Evolutionary conservation across 2,113 vertebrate species (phyloP).

Genomic region (Petrocephalus zakoni): DNA sequence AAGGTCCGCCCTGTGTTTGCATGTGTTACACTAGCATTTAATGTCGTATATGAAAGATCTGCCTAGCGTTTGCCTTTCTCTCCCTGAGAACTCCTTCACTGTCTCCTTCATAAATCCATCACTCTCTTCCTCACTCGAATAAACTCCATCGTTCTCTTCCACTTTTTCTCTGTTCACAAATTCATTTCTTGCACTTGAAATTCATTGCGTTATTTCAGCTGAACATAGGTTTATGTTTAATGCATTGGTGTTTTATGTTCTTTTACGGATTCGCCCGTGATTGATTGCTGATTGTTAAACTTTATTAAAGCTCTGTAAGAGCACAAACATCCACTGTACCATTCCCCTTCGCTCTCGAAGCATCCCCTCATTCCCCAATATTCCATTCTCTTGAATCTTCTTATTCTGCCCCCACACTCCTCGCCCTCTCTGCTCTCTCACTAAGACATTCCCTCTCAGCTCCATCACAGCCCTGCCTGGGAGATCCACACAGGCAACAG

Average conservation of each 20-base stretch:
- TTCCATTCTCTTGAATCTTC: constrained; percentile 9
- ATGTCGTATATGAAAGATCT: too few species aligned
- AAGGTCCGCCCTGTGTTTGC: too few species aligned
- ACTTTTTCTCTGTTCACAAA: not conserved
- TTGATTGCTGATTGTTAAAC: not conserved
- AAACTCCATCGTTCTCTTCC: not conserved
- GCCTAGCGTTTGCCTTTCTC: not conserved
- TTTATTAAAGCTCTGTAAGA: not conserved
- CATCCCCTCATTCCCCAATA: constrained; percentile 28
- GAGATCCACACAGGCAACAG: not conserved
- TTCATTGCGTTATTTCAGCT: constrained; percentile 21
- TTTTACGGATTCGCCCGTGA: not conserved
- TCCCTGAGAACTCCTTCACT: not conserved
- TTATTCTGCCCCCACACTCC: constrained; percentile 18
- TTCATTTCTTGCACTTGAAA: not conserved
- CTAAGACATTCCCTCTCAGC: not conserved
- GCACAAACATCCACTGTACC: not conserved
- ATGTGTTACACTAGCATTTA: too few species aligned
- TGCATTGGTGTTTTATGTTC: constrained; percentile 8
- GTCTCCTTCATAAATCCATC: not conserved
- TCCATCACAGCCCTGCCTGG: not conserved
- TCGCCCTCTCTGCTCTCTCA: not conserved
- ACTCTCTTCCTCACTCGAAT: not conserved
- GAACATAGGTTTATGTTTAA: constrained; percentile 1
- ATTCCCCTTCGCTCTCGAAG: not conserved